Conservation (phyloP, 2,888 invertebrate species). For the Calliphora vomitoria region DNA sequence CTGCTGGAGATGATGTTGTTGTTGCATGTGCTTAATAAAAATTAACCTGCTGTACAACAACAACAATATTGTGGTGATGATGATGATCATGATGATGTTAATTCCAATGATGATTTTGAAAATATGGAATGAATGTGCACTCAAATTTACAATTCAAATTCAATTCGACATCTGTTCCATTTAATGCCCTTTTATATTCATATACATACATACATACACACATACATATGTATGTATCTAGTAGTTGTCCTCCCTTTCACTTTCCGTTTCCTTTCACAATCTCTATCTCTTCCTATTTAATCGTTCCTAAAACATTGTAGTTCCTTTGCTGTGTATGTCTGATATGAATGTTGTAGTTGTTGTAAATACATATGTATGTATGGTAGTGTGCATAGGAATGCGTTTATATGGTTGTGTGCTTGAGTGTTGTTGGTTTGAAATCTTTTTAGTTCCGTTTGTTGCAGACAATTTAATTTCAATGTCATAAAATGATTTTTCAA, state of each 20-base stretch:
- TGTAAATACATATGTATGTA: neutral
- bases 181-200: slow-evolving; percentile 38
- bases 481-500: slow-evolving; percentile 71
- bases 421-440: slow-evolving; percentile 28
- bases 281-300: neutral
- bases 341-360: neutral
- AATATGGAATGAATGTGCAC: slow-evolving; percentile 33
- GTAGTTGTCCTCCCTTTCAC: neutral
- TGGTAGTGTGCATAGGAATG: neutral
- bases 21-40: slow-evolving; percentile 1
- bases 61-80: slow-evolving; percentile 26
- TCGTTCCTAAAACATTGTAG: slow-evolving; percentile 9
- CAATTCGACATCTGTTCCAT: slow-evolving; percentile 60
- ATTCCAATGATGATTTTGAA: slow-evolving; percentile 32
- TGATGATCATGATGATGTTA: slow-evolving; percentile 37
- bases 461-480: slow-evolving; percentile 76
- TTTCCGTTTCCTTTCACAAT: neutral
- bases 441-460: slow-evolving; percentile 65
- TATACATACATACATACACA: neutral
- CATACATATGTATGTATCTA: too few species aligned
- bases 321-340: neutral
- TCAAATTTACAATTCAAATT: slow-evolving; percentile 37
- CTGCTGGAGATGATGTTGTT: neutral
- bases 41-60: slow-evolving; percentile 56
- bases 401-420: neutral